Evolutionary conservation across 1,140 invertebrate species (phyloP), one percentile per base, ranked within the genome.

Genomic region (Nixonia krombeini): DNA sequence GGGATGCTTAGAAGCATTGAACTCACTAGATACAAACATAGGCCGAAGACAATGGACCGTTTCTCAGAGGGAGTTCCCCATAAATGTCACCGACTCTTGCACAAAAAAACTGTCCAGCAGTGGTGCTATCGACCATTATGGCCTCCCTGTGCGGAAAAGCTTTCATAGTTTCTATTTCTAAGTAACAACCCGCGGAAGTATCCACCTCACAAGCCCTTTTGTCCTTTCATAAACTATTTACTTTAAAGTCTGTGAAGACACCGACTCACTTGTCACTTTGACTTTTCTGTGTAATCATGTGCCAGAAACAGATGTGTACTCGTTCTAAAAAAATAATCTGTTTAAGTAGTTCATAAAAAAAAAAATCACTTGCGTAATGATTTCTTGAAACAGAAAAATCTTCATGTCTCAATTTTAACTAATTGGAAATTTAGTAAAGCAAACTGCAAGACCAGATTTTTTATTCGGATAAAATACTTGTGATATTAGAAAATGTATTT

Each of bases 221-320:
- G 61, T 70, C 61, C 67, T 33, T 62, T 65, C 59, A 70, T 70
- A 65, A 70, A 65, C 65, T 70, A 65, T 65, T 64, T 70, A 46
- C 51, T 46, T 47, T 41, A 28, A 56, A 38, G 53, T 70, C 61
- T n/a, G 50, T 33, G 61, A 29, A 64, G 46, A 65, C 65, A 70
- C 67, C 67, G 67, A 70, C 65, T 70, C 67, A 70, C 67, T 52
- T 70, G 67, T 65, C 67, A 65, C 47, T 31, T 18, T 17, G 57
- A 53, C 47, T 65, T 62, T 65, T 64, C 67, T 70, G 62, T 65
- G 61, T 65, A 50, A 65, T 57, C 57, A n/a, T n/a, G n/a, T n/a
- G 46, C 58, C 59, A 44, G 55, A 47, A 49, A 29, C 50, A 53
- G 9, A 38, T 46, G 53, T 63, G 56, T n/a, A n/a, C n/a, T n/a